A percentile compares a stretch with the other conserved stretches of the same genome.
These are phyloP conservation scores for Drosophila rubida DNA, from an alignment of 2,888 invertebrate species.

Conservation along the genomic window DNA sequence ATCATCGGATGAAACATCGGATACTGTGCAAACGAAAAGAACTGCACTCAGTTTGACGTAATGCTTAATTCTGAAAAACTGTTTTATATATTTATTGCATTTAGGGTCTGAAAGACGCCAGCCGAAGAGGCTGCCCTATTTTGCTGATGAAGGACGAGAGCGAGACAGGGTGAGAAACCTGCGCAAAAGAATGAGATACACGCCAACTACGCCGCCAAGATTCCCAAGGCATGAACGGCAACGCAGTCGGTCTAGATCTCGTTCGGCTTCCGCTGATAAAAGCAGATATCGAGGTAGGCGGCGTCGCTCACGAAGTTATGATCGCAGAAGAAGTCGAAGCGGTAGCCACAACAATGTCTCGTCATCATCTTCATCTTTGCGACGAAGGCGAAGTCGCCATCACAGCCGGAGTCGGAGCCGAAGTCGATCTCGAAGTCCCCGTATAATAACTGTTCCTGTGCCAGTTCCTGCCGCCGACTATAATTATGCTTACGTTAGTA, in stretches of 20 bases:
- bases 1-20: constrained; percentile 4
- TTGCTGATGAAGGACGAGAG: constrained; percentile 55
- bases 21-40: background rate
- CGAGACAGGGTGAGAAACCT: constrained; percentile 50
- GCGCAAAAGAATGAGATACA: constrained; percentile 18
- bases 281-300: constrained; percentile 8
- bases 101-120: constrained; percentile 37
- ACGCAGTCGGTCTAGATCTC: constrained; percentile 38
- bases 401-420: constrained; percentile 27
- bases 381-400: constrained; percentile 8
- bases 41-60: background rate
- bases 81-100: constrained; percentile 28
- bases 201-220: constrained; percentile 18
- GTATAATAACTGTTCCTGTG: constrained; percentile 71
- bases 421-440: constrained; percentile 53
- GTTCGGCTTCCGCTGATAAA: constrained; percentile 20
- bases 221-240: background rate
- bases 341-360: constrained; percentile 9
- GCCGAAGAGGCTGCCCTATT: constrained; percentile 55
- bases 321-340: constrained; percentile 21
- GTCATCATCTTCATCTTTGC: background rate
- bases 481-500: constrained; percentile 46
- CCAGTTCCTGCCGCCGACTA: constrained; percentile 55
- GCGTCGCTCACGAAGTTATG: constrained; percentile 29
- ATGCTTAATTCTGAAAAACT: constrained; percentile 12